These are phyloP conservation scores for Dreissena rostriformis DNA, from an alignment of 1,140 invertebrate genomes.

Conservation along the genomic window DNA sequence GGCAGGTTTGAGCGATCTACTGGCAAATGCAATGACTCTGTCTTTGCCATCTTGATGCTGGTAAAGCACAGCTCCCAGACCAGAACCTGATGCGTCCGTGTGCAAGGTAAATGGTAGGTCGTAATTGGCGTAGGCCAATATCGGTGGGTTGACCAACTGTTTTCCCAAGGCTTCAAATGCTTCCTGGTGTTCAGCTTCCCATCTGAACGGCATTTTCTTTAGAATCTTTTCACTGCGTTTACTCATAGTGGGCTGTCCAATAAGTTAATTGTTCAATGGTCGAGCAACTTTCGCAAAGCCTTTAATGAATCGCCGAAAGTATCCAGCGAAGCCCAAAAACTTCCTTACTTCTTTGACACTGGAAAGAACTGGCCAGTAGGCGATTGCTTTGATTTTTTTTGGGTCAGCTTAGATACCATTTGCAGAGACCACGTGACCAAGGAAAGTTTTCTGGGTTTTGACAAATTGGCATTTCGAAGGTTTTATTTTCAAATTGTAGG, in stretches of 20 bases:
- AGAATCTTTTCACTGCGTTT: constrained; percentile 3
- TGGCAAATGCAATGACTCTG: constrained; percentile 34
- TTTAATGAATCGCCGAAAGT: constrained; percentile 67
- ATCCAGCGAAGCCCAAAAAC: constrained; percentile 70
- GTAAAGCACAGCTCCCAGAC: constrained; percentile 25
- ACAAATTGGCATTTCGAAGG: constrained; percentile 22
- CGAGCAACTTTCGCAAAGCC: constrained; percentile 62
- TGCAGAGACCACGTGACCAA: neutral
- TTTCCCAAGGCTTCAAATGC: constrained; percentile 11
- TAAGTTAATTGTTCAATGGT: constrained; percentile 59
- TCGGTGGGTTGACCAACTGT: constrained; percentile 13
- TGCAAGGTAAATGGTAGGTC: constrained; percentile 14
- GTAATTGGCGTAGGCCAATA: constrained; percentile 28
- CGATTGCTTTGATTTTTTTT: constrained; percentile 53
- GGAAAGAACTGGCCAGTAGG: constrained; percentile 61
- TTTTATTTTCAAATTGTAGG: constrained; percentile 16
- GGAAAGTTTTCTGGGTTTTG: neutral
- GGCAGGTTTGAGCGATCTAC: constrained; percentile 34
- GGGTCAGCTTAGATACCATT: constrained; percentile 8
- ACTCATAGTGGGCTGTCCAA: constrained; percentile 47
- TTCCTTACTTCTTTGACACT: constrained; percentile 61
- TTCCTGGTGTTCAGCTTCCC: constrained; percentile 8
- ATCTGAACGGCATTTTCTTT: constrained; percentile 11
- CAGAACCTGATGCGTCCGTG: constrained; percentile 19
- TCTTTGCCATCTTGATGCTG: constrained; percentile 20